Conservation (phyloP, 2,888 invertebrate species). For the Suillia variegata region DNA sequence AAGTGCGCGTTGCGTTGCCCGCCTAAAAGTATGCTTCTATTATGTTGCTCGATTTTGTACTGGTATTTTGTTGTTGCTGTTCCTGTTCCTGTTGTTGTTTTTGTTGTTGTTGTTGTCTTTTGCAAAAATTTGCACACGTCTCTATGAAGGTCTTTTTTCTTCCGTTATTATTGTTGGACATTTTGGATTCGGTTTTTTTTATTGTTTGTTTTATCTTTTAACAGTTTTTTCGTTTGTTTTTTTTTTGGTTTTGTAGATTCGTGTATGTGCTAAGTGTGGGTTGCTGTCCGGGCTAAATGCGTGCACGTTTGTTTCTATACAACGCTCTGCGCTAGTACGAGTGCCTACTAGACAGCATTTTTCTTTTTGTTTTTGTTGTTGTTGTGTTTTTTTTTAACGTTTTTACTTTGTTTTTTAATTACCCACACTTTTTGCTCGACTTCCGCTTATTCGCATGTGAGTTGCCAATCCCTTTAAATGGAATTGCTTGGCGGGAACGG, state of each 20-base stretch:
- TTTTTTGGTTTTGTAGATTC: conserved; percentile 25
- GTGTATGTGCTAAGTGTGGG: conserved; percentile 29
- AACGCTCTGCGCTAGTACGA: conserved; percentile 24
- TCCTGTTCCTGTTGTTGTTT: conserved; percentile 1
- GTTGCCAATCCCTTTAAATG: conserved; percentile 45
- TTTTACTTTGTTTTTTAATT: conserved; percentile 51
- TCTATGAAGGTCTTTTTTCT: conserved; percentile 6
- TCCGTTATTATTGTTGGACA: too few relatives aligned
- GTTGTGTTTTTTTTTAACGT: too few relatives aligned
- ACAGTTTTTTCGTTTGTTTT: not conserved
- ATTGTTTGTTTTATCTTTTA: too few relatives aligned
- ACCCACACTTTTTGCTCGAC: conserved; percentile 43
- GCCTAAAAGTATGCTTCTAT: conserved; percentile 50
- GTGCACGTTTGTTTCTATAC: conserved; percentile 50
- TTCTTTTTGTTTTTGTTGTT: too few relatives aligned
- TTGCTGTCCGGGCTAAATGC: conserved; percentile 42
- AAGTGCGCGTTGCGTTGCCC: conserved; percentile 29
- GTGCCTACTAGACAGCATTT: not conserved
- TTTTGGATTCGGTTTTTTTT: conserved; percentile 29
- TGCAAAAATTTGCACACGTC: conserved; percentile 8
- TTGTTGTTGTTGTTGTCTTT: conserved; percentile 17
- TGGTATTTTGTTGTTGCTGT: conserved; percentile 5
- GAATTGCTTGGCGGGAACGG: conserved; percentile 33
- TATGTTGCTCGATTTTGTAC: conserved; percentile 11
- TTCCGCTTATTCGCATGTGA: conserved; percentile 14